These are phyloP conservation scores for Chlamydotis undulata DNA, from an alignment of 2,113 vertebrate species.

Conservation along the genomic window DNA sequence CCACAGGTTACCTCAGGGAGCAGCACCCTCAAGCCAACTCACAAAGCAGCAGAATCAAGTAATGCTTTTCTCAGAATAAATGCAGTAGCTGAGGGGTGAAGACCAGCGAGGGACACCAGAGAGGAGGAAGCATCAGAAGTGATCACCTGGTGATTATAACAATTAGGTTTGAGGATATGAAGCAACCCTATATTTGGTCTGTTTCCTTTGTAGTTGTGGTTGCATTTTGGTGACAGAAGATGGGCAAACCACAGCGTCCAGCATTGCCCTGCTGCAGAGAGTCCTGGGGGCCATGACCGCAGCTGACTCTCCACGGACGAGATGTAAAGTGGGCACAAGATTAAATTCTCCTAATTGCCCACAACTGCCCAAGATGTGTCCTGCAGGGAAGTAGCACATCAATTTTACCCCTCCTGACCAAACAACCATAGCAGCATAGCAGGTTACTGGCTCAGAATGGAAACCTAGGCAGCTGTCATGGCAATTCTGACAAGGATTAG, in stretches of 20 bases:
- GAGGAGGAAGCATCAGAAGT: not conserved
- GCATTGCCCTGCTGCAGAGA: not conserved
- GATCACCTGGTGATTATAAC: not conserved
- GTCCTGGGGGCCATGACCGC: not conserved
- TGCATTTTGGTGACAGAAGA: not conserved
- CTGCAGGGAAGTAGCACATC: not conserved
- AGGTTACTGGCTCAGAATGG: not conserved
- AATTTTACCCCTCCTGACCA: not conserved
- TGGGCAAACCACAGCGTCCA: not conserved
- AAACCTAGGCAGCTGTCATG: not conserved
- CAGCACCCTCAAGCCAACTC: not conserved
- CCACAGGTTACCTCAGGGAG: not conserved
- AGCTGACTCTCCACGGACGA: accelerated
- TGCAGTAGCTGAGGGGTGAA: not conserved
- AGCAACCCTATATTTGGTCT: not conserved
- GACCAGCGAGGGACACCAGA: accelerated
- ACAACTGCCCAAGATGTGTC: not conserved
- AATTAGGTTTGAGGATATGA: not conserved
- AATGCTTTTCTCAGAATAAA: constrained; percentile 3
- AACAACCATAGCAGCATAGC: not conserved
- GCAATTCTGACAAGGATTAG: not conserved
- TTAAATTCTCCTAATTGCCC: not conserved
- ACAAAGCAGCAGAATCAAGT: not conserved
- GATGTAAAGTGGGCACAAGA: not conserved
- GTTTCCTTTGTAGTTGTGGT: not conserved